Percentiles rank a stretch among this genome's conserved stretches.
Conservation (phyloP, 2,888 invertebrate genomes). For the Disparrhopalites patrizii region DNA sequence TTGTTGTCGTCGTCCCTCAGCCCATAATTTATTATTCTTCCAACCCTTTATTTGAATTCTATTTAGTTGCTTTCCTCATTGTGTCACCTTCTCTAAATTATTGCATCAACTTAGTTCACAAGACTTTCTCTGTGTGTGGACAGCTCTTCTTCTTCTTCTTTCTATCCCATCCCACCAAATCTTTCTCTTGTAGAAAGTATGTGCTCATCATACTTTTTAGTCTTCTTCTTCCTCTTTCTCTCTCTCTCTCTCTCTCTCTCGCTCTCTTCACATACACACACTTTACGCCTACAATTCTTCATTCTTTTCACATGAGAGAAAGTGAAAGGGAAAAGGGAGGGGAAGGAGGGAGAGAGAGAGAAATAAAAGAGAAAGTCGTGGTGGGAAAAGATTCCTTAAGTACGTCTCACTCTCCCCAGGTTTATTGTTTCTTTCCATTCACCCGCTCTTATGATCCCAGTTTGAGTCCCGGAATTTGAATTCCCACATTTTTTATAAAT, state of each 20-base stretch:
- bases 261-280: no score
- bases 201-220: constrained; percentile 2
- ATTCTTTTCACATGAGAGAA: no score
- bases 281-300: no score
- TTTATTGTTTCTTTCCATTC: not conserved
- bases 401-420: not conserved
- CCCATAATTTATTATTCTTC: constrained; percentile 32
- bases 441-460: not conserved
- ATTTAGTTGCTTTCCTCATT: constrained; percentile 31
- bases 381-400: not conserved
- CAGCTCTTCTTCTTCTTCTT: constrained; percentile 8
- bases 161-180: not conserved
- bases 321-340: no score
- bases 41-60: constrained; percentile 31
- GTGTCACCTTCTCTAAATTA: constrained; percentile 30
- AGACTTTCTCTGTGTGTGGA: constrained; percentile 23
- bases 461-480: not conserved
- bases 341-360: no score
- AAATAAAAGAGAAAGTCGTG: not conserved
- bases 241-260: no score
- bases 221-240: not conserved
- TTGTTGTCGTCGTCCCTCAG: constrained; percentile 13
- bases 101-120: constrained; percentile 26
- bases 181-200: no score
- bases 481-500: not conserved